Conservation (phyloP, 2,113 vertebrate species). For the Telmatochromis bifrenatus region DNA sequence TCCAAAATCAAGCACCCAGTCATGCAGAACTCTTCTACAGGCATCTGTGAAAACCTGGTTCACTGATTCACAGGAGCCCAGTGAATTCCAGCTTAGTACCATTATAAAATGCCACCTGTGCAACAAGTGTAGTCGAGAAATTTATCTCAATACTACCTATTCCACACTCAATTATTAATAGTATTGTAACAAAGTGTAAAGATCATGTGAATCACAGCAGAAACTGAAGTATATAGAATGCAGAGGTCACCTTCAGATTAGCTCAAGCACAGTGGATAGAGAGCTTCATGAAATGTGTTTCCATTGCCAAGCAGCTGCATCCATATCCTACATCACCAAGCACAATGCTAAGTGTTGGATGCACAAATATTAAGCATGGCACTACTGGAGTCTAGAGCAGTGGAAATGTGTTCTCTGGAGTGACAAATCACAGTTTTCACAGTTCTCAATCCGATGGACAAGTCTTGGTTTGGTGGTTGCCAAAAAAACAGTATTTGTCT, state of each 20-base stretch:
- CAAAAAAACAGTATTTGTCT: not conserved
- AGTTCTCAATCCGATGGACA: not conserved
- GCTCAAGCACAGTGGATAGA: not conserved
- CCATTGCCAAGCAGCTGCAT: not conserved
- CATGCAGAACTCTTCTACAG: not conserved
- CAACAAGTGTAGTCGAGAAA: accelerated
- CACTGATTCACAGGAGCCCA: not conserved
- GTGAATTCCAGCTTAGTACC: not conserved
- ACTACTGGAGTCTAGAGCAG: not conserved
- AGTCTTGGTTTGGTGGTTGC: not conserved
- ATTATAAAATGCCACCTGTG: not conserved
- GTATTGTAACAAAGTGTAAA: not conserved
- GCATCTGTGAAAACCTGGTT: not conserved
- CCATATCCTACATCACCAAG: not conserved
- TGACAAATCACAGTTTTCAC: not conserved
- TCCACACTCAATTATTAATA: not conserved
- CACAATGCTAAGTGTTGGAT: not conserved
- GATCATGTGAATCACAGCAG: not conserved
- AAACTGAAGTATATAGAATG: not conserved
- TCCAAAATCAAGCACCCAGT: not conserved
- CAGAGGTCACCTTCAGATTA: not conserved
- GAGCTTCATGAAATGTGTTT: not conserved
- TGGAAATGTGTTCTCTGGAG: not conserved
- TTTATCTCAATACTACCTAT: not conserved
- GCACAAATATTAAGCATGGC: not conserved